Evolutionary conservation across 2,797 vertebrate species (phyloP).

Genomic region (Rallus crepitans): DNA sequence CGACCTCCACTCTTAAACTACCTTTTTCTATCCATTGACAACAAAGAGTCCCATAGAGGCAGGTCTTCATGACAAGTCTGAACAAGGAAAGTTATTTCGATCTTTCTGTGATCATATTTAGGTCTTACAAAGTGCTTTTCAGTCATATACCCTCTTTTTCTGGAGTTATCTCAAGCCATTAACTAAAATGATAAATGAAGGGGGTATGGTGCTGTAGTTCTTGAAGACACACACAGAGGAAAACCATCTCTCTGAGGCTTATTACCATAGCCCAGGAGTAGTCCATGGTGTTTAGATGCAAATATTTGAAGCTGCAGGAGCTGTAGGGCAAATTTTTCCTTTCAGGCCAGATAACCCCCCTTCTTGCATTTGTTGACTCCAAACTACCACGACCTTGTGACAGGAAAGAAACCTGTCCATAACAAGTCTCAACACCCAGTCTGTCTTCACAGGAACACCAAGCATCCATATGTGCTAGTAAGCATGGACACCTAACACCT

Average conservation of each 20-base stretch:
- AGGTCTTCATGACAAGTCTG: not conserved
- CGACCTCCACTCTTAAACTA: not conserved
- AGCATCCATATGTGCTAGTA: not conserved
- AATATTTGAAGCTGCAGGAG: not conserved
- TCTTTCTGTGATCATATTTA: not conserved
- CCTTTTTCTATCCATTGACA: not conserved
- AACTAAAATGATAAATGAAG: not conserved
- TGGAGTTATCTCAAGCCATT: not conserved
- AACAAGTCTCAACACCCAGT: not conserved
- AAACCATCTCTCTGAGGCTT: not conserved
- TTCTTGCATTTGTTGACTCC: not conserved
- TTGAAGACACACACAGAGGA: not conserved
- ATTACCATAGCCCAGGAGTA: accelerated
- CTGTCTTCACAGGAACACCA: not conserved
- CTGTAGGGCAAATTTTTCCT: not conserved
- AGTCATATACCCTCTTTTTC: not conserved
- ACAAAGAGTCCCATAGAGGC: not conserved
- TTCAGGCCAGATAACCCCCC: not conserved
- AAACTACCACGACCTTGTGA: not conserved
- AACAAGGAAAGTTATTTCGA: not conserved
- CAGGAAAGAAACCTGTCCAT: not conserved
- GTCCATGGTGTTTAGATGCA: not conserved
- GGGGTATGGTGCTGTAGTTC: not conserved
- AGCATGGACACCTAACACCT: not conserved
- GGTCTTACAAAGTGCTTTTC: not conserved